Base-by-base conservation (phyloP, 2,888 invertebrate species). In the Omphaloscelis lunosa region DNA sequence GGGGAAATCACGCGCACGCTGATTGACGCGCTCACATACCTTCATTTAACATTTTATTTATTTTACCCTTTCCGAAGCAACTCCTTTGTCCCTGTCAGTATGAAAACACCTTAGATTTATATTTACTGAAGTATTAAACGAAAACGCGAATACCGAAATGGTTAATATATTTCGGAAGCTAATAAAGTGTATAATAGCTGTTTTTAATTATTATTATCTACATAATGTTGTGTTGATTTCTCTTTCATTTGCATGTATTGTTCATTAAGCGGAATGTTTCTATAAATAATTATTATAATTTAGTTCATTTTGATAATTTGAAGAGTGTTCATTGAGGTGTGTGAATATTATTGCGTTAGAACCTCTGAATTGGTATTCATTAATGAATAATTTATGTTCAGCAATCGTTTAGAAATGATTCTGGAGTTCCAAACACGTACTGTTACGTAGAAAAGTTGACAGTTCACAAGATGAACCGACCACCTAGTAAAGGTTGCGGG, bases 1-100 rank as follows among this genome's bases (percentile, higher is more conserved):
- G 34, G 89, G 86, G 89, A 88, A 88, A 89, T 88, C 78, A 88
- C 72, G 70, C 12, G 51, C 70, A 17, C 70, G 17, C 62, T 87
- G 86, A 89, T 80, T 77, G 85, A 86, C 74, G 78, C 77, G 66
- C 69, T 65, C 23, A 82, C 82, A 76, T 65, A 58, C 76, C 75
- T 75, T 76, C 70, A 83, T 86, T 85, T 82, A 62, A 78, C 58
- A 86, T 85, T 81, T 81, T 86, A 83, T 86, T 80, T 79, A 77
- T 34, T 63, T 79, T n/a, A 80, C 80, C 80, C 79, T 82, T 82
- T 62, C 58, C 62, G 29, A 82, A 80, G 68, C 68, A 56, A 69
- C 65, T 59, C 39, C 74, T 81, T 86, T 86, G 80, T 84, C 75
- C 62, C 63, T 51, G 79, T 71, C 83, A 66, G 80, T 48, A 39